These are phyloP conservation scores for Philotrypesis tridentata DNA, from an alignment of 1,140 invertebrate species.

Conservation along the genomic window DNA sequence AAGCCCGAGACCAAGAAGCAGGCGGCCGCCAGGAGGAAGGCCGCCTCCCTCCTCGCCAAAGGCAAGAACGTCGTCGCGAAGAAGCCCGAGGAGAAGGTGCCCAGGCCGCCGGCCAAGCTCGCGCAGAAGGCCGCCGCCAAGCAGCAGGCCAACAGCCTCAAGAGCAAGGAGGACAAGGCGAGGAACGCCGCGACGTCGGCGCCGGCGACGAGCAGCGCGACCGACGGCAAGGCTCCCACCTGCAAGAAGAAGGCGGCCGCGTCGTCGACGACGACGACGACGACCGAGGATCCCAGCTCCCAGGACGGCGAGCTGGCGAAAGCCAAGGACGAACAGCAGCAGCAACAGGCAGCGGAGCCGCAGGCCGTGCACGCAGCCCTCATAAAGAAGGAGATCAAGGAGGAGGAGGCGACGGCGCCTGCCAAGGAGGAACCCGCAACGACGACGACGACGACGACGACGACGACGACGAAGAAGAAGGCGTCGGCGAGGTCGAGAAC, in stretches of 20 bases:
- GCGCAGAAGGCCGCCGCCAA: constrained; percentile 55
- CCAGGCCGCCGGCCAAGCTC: constrained; percentile 55
- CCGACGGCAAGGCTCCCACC: constrained; percentile 25
- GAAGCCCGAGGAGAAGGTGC: constrained; percentile 56
- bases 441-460: no score
- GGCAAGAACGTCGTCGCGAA: constrained; percentile 24
- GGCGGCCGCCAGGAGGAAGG: constrained; percentile 17
- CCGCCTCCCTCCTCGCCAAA: not conserved
- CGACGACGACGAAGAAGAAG: constrained; percentile 53
- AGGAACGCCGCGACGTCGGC: constrained; percentile 63
- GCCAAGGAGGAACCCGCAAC: constrained; percentile 56
- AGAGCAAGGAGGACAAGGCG: constrained; percentile 63
- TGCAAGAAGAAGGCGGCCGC: constrained; percentile 61
- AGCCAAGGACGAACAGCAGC: constrained; percentile 5
- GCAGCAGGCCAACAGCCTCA: constrained; percentile 55
- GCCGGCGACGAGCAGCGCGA: constrained; percentile 47
- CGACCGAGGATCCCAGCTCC: not conserved
- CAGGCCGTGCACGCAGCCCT: constrained; percentile 55
- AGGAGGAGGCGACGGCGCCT: constrained; percentile 66
- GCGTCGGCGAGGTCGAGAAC: constrained; percentile 58
- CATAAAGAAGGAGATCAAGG: constrained; percentile 65
- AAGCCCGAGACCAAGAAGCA: constrained; percentile 25
- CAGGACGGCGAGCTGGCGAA: constrained; percentile 61
- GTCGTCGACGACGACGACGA: no score
- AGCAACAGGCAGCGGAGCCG: constrained; percentile 56